phyloP scores from a whole-genome alignment of 2,888 invertebrate species.

The Eumerus sabulonum region DNA sequence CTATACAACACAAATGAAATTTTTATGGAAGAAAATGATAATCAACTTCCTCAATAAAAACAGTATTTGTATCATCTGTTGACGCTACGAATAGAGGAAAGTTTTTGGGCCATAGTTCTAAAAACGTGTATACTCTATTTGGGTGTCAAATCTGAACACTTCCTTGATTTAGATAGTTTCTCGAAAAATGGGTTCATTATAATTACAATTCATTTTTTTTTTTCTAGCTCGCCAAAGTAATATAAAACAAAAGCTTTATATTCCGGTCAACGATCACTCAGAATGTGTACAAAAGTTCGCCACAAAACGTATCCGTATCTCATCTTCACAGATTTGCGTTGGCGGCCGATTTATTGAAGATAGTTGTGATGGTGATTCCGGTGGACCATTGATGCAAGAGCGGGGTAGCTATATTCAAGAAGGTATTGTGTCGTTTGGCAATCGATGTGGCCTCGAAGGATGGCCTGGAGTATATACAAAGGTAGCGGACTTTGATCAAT shows the following conservation, averaged over 20 bases:
- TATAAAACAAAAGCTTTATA: constrained; percentile 77
- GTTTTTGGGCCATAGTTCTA: too few species aligned
- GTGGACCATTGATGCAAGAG: constrained; percentile 82
- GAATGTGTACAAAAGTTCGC: constrained; percentile 79
- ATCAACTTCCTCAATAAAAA: too few species aligned
- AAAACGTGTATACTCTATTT: too few species aligned
- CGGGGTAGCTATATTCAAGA: constrained; percentile 74
- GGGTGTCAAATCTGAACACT: too few species aligned
- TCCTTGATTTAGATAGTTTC: too few species aligned
- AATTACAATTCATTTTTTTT: too few species aligned
- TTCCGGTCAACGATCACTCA: constrained; percentile 79
- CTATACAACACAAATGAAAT: too few species aligned
- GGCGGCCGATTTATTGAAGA: constrained; percentile 80
- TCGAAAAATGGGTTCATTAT: too few species aligned
- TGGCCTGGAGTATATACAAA: constrained; percentile 87
- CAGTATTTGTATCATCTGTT: too few species aligned
- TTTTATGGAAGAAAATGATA: too few species aligned
- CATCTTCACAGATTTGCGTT: constrained; percentile 74
- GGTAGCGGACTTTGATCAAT: constrained; percentile 82
- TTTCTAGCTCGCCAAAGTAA: constrained; percentile 73
- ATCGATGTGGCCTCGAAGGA: constrained; percentile 79
- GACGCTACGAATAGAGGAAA: too few species aligned
- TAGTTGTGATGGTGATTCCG: constrained; percentile 84
- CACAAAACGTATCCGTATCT: constrained; percentile 71
- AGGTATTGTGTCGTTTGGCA: constrained; percentile 81